phyloP scores from a whole-genome alignment of 1,140 invertebrate species.

The Grapholita molesta region DNA sequence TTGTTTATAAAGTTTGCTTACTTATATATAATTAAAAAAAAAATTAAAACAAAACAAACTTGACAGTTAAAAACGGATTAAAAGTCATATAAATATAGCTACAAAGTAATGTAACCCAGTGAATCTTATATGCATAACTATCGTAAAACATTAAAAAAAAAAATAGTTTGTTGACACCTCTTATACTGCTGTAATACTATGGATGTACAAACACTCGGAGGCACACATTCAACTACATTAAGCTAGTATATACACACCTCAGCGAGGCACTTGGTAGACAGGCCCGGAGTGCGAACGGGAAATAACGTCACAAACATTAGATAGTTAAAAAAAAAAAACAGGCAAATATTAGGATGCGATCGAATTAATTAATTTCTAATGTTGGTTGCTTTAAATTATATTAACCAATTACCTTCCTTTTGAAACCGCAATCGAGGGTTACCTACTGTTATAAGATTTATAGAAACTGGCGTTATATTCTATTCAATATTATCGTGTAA shows the following conservation, averaged over 20 bases:
- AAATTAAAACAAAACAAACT: neutral
- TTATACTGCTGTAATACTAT: neutral
- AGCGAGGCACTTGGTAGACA: conserved; percentile 54
- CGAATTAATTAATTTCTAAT: too few relatives aligned
- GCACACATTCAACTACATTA: conserved; percentile 60
- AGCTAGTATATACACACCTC: conserved; percentile 63
- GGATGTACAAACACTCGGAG: conserved; percentile 32
- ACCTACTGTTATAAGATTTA: too few relatives aligned
- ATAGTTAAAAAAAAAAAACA: neutral
- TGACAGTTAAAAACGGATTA: too few relatives aligned
- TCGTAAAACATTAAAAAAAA: neutral
- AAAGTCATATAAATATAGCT: neutral
- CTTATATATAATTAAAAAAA: neutral
- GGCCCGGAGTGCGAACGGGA: neutral
- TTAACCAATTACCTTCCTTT: too few relatives aligned
- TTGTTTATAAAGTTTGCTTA: neutral
- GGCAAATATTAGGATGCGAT: too few relatives aligned
- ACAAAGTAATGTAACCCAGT: neutral
- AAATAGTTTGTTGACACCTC: neutral
- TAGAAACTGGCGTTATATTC: too few relatives aligned
- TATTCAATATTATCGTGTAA: too few relatives aligned
- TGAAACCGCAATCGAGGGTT: too few relatives aligned
- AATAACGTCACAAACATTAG: neutral
- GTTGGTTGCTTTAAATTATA: too few relatives aligned
- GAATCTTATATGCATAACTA: neutral